phyloP scores from a whole-genome alignment of 2,113 vertebrate species.

The Phodopus roborovskii region DNA sequence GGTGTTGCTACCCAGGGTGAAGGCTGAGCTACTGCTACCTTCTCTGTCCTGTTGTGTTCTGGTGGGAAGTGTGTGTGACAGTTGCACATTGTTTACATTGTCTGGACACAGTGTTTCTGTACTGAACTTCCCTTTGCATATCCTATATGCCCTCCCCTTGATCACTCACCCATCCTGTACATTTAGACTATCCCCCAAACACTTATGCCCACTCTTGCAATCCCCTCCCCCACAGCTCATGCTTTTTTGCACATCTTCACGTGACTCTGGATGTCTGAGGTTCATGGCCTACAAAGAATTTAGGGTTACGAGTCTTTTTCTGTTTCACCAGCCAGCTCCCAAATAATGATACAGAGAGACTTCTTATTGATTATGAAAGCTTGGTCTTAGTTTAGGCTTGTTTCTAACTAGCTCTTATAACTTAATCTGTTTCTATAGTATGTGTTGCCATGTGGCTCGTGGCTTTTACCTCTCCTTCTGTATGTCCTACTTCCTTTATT shows the following conservation, averaged over 20 bases:
- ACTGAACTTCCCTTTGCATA: neutral
- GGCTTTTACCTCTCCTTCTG: neutral
- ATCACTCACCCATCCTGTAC: neutral
- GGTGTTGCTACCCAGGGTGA: neutral
- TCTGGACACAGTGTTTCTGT: neutral
- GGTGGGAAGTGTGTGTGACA: neutral
- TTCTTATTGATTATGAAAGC: neutral
- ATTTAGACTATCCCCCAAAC: neutral
- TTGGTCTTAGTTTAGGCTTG: neutral
- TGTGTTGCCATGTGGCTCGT: neutral
- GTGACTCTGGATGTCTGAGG: neutral
- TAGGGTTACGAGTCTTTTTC: neutral
- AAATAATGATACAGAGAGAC: neutral
- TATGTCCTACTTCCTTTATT: neutral
- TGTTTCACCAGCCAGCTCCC: neutral
- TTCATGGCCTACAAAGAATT: neutral
- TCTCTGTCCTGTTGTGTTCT: neutral
- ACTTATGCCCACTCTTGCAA: neutral
- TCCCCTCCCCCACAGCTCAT: neutral
- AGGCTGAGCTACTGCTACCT: neutral
- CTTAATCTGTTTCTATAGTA: neutral
- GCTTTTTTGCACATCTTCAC: neutral
- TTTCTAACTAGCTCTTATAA: neutral
- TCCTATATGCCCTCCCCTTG: neutral
- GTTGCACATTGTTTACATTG: neutral